Evolutionary conservation across 2,113 vertebrate genomes (phyloP), one percentile per base, ranked within the genome.

Genomic region (Anoura caudifer): DNA sequence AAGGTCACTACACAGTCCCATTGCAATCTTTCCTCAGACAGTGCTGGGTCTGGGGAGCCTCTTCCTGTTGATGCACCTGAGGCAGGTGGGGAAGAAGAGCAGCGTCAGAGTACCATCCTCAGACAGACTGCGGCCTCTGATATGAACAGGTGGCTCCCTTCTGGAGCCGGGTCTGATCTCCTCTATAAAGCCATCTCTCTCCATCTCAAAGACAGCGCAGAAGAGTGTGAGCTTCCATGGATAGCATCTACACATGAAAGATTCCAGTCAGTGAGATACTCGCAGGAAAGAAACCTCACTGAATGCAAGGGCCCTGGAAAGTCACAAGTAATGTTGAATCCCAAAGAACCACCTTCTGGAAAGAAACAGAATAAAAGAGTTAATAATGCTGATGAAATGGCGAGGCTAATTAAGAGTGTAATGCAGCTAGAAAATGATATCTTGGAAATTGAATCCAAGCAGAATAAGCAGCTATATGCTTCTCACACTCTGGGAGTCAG

Each of bases 371-470:
- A 52, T 59, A 94, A 91, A 94, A 81, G 67, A 50, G 31, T 88
- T 94, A 91, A 59, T n/a, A 75, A 45, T 41, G 54, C 75, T 33
- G 93, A 97, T 56, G 97, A 98, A 97, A 96, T 97, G 87, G 95
- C 91, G 59, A 97, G 95, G 73, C 76, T 98, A 47, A 96, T 95
- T 22, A 96, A 61, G 31, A 98, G 94, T 92, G 47, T 96, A 26
- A 45, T 80, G 76, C 95, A 95, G 59, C 81, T 98, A 79, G 98
- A 97, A 97, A 97, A 91, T 88, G 95, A 83, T 91, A 94, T 96
- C 69, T 59, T 98, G 85, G 97, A 98, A 98, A 97, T 97, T 1
- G 98, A 98, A 96, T 96, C 96, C 70, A 96, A 72, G 54, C 94
- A 98, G 54, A 93, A 8, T 72, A 95, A 93, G 96, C 94, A 16